These are phyloP conservation scores for Rambutsinella grinnellia DNA, from an alignment of 2,888 invertebrate genomes.

Conservation along the genomic window DNA sequence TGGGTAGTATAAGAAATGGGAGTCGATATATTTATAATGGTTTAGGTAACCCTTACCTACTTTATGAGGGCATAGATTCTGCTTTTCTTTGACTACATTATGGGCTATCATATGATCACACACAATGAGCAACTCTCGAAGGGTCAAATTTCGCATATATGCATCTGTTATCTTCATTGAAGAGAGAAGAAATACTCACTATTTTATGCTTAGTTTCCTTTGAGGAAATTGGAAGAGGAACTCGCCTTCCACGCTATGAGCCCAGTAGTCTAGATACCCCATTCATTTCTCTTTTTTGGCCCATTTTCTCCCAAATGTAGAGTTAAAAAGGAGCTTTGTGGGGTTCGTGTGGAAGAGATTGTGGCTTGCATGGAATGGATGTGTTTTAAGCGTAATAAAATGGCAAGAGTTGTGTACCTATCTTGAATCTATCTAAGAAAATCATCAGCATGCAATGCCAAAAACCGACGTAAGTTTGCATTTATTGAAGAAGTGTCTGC, in stretches of 20 bases:
- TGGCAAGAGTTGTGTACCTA: no score
- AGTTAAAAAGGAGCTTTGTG: no score
- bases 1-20: no score
- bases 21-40: not conserved
- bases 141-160: constrained; percentile 19
- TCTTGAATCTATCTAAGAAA: no score
- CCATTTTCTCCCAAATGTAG: not conserved
- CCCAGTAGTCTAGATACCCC: constrained; percentile 21
- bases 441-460: no score
- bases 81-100: constrained; percentile 38
- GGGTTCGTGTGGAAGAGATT: no score
- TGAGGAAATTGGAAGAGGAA: constrained; percentile 37
- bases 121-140: constrained; percentile 13
- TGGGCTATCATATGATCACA: not conserved
- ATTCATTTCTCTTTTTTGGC: constrained; percentile 11
- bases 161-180: not conserved
- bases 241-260: constrained; percentile 2
- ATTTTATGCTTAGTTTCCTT: constrained; percentile 33
- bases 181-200: not conserved
- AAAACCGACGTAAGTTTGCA: no score
- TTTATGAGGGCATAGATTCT: constrained; percentile 26
- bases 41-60: constrained; percentile 9
- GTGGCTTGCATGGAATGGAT: no score
- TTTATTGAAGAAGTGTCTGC: no score
- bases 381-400: no score